Evolutionary conservation across 1,140 invertebrate species (phyloP).

Genomic region (Bicyclus anynana): DNA sequence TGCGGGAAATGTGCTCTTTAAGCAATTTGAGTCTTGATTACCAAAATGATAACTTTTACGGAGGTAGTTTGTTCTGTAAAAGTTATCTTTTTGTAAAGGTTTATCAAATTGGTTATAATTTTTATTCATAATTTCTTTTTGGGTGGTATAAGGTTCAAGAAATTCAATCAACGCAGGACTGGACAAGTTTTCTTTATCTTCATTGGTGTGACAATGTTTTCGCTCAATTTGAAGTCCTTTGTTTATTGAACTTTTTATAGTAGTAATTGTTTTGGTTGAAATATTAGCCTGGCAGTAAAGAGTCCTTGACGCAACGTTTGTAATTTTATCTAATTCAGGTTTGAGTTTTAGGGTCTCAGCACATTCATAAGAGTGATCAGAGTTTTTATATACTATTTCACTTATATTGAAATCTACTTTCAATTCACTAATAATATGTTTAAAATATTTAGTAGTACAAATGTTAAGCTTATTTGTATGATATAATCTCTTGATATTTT

Average conservation of each 20-base stretch:
- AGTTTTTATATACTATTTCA: constrained; percentile 30
- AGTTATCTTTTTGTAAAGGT: too few species aligned
- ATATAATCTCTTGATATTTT: constrained; percentile 32
- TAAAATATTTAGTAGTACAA: constrained; percentile 30
- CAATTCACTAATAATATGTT: constrained; percentile 43
- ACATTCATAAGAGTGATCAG: neutral
- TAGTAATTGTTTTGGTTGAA: neutral
- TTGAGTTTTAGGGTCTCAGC: neutral
- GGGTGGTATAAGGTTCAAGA: neutral
- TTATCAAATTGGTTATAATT: neutral
- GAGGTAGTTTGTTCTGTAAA: too few species aligned
- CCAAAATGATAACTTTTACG: too few species aligned
- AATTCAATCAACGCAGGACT: neutral
- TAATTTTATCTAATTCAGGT: neutral
- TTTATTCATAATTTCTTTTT: neutral
- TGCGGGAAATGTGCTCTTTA: too few species aligned
- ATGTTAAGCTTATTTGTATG: constrained; percentile 39
- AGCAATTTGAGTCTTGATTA: too few species aligned
- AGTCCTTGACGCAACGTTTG: neutral
- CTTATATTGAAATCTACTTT: constrained; percentile 53
- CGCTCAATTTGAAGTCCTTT: neutral
- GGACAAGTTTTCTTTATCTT: neutral
- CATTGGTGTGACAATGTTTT: neutral
- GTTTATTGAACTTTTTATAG: neutral
- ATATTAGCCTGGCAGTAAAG: neutral